Conservation (phyloP, 2,113 vertebrate species). For the Phaethornis superciliosus region DNA sequence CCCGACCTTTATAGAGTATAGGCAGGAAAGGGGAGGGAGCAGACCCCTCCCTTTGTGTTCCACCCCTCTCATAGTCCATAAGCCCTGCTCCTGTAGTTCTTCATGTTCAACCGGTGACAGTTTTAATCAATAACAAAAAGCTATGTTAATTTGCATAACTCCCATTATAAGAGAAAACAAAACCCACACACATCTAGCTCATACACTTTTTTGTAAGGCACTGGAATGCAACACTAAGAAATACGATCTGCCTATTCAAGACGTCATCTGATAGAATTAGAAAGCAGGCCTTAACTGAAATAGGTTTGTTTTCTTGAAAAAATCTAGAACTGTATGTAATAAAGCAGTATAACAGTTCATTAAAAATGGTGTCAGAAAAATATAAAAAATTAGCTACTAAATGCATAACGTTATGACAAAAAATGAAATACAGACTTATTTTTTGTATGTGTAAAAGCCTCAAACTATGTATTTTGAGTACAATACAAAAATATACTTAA, state of each 20-base stretch:
- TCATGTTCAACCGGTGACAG: too few species aligned
- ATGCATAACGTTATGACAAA: background rate
- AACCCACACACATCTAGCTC: background rate
- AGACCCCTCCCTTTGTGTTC: too few species aligned
- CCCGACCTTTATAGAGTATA: too few species aligned
- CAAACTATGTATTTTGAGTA: background rate
- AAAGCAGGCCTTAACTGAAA: background rate
- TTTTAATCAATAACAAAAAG: conserved; percentile 54
- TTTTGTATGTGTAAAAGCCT: background rate
- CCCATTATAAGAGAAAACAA: background rate
- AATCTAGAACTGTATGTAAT: background rate
- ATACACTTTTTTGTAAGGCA: background rate
- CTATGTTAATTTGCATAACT: conserved; percentile 53
- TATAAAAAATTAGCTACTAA: background rate
- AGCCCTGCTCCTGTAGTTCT: too few species aligned
- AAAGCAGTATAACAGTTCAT: background rate
- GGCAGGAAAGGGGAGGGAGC: too few species aligned
- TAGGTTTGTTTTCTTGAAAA: background rate
- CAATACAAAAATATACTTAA: background rate
- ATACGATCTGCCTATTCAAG: background rate
- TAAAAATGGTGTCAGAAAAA: background rate
- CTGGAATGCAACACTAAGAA: background rate
- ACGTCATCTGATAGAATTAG: background rate
- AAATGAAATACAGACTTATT: background rate
- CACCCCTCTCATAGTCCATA: too few species aligned